These are phyloP conservation scores for Zophobas atratus DNA, from an alignment of 1,140 invertebrate species.

Conservation along the genomic window DNA sequence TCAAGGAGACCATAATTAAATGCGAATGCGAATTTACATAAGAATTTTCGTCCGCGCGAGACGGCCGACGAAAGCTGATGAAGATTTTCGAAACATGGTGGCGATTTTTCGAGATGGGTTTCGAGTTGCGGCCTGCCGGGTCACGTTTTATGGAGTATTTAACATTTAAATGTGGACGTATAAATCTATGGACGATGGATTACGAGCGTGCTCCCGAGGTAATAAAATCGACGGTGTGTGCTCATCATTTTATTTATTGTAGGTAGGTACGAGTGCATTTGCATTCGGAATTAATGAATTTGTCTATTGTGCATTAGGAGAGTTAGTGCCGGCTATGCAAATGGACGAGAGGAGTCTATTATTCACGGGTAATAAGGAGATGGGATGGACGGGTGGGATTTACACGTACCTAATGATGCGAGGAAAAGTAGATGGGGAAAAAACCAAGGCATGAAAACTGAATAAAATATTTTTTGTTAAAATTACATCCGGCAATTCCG, in stretches of 20 bases:
- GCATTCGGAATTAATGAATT: constrained; percentile 41
- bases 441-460: no score
- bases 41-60: constrained; percentile 32
- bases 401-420: no score
- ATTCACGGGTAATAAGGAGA: constrained; percentile 33
- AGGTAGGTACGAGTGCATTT: constrained; percentile 32
- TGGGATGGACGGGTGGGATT: not conserved
- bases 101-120: no score
- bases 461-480: no score
- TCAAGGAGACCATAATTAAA: constrained; percentile 40
- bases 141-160: constrained; percentile 9
- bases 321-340: constrained; percentile 13
- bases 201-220: constrained; percentile 23
- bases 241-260: constrained; percentile 35
- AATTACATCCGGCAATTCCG: no score
- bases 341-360: constrained; percentile 16
- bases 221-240: constrained; percentile 25
- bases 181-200: constrained; percentile 23
- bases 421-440: no score
- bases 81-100: not conserved
- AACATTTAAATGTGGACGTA: constrained; percentile 31
- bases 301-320: constrained; percentile 27
- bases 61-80: not conserved
- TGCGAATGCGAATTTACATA: constrained; percentile 40
- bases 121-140: not conserved